phyloP scores from a whole-genome alignment of 2,888 invertebrate genomes.

The Alviniconcha strummeri region DNA sequence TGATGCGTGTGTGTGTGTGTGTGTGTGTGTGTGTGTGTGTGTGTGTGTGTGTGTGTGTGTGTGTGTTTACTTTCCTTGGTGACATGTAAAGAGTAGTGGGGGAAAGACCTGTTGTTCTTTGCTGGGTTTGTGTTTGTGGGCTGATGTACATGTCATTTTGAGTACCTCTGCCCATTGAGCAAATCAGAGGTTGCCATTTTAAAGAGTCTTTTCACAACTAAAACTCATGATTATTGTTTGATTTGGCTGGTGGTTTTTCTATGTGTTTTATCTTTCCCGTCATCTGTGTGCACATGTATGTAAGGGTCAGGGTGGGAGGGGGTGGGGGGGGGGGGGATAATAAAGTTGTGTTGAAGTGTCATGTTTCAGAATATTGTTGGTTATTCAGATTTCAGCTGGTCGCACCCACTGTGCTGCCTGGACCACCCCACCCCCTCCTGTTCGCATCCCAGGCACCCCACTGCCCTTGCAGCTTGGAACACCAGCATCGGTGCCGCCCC shows the following conservation, averaged over 20 bases:
- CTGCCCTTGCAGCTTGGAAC: constrained; percentile 76
- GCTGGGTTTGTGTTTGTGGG: not conserved
- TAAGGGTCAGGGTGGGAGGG: no score
- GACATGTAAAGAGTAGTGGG: no score
- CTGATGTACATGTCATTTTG: not conserved
- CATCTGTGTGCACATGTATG: no score
- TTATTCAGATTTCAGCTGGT: constrained; percentile 78
- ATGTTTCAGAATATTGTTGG: not conserved
- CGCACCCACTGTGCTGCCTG: constrained; percentile 80
- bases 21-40: not conserved
- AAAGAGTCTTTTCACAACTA: no score
- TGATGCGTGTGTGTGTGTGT: not conserved
- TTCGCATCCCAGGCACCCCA: constrained; percentile 76
- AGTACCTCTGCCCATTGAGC: no score
- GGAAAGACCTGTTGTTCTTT: no score
- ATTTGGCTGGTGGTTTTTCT: no score
- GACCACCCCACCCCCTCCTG: constrained; percentile 76
- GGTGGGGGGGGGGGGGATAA: no score
- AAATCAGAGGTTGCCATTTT: no score
- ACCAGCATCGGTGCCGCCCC: constrained; percentile 77
- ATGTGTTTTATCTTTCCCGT: no score
- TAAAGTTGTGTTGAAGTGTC: no score
- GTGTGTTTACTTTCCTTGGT: not conserved
- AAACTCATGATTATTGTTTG: no score
- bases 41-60: not conserved